These are phyloP conservation scores for Rousettus madagascariensis DNA, from an alignment of 2,797 vertebrate species.

Conservation along the genomic window DNA sequence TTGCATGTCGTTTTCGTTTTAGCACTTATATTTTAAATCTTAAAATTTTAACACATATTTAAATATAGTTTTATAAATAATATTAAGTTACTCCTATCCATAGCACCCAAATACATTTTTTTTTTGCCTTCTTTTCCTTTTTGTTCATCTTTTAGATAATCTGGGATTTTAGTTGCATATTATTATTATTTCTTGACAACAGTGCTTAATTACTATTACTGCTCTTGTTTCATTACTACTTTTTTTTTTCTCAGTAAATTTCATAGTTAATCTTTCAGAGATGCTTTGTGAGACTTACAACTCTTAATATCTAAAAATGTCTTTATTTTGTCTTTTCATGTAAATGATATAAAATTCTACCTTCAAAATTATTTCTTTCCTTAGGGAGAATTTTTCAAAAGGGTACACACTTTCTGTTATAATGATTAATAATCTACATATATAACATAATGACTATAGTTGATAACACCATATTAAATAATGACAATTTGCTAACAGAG, in stretches of 20 bases:
- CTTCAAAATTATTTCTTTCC: neutral
- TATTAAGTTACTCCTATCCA: neutral
- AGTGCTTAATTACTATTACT: neutral
- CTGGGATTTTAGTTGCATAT: neutral
- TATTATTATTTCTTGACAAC: neutral
- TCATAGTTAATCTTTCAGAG: neutral
- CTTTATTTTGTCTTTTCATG: slow-evolving; percentile 2
- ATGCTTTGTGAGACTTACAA: neutral
- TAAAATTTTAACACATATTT: neutral
- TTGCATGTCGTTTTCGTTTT: neutral
- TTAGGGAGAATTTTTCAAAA: neutral
- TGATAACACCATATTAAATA: neutral
- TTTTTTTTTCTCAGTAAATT: neutral
- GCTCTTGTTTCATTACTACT: neutral
- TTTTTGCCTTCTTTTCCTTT: neutral
- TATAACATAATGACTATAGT: neutral
- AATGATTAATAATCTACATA: neutral
- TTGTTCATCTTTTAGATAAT: neutral
- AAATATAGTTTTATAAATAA: neutral
- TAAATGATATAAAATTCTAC: neutral
- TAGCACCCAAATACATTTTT: neutral
- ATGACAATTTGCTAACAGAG: neutral
- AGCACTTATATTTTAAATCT: neutral
- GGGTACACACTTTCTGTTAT: neutral
- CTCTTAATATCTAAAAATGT: neutral